These are phyloP conservation scores for Priocnemis perturbator DNA, from an alignment of 2,888 invertebrate species.

Conservation along the genomic window DNA sequence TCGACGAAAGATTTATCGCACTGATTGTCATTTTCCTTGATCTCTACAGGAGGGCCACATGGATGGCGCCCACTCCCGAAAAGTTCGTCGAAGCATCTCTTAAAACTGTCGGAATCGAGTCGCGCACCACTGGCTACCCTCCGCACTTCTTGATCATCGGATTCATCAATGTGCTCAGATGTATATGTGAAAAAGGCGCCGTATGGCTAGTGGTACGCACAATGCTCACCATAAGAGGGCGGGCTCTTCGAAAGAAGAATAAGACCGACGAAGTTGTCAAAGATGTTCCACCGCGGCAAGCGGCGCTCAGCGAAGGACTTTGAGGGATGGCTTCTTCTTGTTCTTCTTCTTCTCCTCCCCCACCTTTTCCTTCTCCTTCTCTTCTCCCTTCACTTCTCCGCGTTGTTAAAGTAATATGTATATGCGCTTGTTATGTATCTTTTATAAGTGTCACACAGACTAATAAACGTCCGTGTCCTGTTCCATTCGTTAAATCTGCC, in stretches of 20 bases:
- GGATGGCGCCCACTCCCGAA: constrained; percentile 86
- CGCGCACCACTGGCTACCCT: constrained; percentile 85
- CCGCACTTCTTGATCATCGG: constrained; percentile 81
- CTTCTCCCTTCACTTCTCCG: not conserved
- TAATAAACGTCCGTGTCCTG: not conserved
- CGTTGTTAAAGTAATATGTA: constrained; percentile 7
- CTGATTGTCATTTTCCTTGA: not conserved
- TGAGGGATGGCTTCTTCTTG: not conserved
- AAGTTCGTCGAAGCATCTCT: constrained; percentile 85
- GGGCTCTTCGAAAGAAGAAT: constrained; percentile 77
- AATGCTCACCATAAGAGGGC: constrained; percentile 81
- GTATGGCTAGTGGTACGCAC: constrained; percentile 81
- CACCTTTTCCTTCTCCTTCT: not conserved
- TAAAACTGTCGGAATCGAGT: constrained; percentile 82
- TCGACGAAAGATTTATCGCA: not conserved
- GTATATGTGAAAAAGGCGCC: constrained; percentile 77
- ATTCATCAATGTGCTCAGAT: constrained; percentile 76
- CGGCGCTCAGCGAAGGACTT: not conserved
- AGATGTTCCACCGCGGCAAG: not conserved
- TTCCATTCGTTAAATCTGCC: not conserved
- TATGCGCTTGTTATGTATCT: not conserved
- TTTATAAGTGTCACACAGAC: not conserved
- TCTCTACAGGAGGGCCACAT: constrained; percentile 76
- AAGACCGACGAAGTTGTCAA: constrained; percentile 9
- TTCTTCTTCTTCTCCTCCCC: not conserved